Evolutionary conservation across 2,797 vertebrate species (phyloP), one percentile per base, ranked within the genome.

Genomic region (Heterohyrax brucei): DNA sequence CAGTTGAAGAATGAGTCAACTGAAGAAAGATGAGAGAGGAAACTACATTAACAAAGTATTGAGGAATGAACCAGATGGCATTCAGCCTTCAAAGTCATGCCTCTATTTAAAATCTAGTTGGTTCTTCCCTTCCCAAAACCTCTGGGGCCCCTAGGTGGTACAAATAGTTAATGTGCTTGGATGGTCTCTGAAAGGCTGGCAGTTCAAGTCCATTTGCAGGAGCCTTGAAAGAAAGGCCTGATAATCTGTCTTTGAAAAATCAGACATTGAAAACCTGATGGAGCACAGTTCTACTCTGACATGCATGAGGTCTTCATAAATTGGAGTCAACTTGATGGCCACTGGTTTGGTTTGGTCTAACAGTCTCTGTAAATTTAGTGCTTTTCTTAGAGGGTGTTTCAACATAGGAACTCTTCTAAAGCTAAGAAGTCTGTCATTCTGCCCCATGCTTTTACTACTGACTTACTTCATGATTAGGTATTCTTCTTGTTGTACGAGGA

Each of bases 61-160:
- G 33, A 26, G 10, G 30, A 78, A 12, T 68, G n/a, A 77, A 92
- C 53, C 7, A 53, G 68, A 33, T 73, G 77, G 14, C 28, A 59
- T 12, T 82, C 39, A 85, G 78, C 5, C 53, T 91, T 24, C 13
- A 78, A 7, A 30, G 18, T 33, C 68, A n/a, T 39, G 68, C 21
- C 73, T 80, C 12, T 46, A 53, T 50, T 56, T n/a, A 2, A 66
- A 78, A 66, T 28, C 7, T 70, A 39, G 19, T 28, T 72, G 77
- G 70, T 95, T 93, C 46, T 89, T 83, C 10, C 48, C 24, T 94
- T 75, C 26, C 10, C 28, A 44, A 14, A 95, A 64, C 39, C 46
- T 82, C 30, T 89, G 66, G 30, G n/a, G 30, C 33, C 59, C 16
- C n/a, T n/a, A 16, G n/a, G 14, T 33, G 7, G n/a, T 5, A 33